These are phyloP conservation scores for Perca schrenkii DNA, from an alignment of 2,113 vertebrate species.

Conservation along the genomic window DNA sequence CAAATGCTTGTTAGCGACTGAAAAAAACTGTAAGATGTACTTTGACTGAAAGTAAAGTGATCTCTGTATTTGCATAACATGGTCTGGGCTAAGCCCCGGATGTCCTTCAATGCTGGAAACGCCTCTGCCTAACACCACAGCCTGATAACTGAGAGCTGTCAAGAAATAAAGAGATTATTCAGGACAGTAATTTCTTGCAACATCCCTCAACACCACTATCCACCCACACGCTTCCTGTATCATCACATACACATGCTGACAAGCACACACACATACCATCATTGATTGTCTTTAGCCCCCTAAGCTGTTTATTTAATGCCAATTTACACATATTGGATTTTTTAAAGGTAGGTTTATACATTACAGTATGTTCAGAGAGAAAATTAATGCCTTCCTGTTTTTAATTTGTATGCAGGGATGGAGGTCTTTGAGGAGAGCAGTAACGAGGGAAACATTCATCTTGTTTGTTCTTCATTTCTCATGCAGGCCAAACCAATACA, in stretches of 20 bases:
- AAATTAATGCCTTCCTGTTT: not conserved
- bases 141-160: constrained; percentile 13
- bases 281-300: not conserved
- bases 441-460: constrained; percentile 33
- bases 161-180: constrained; percentile 18
- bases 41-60: too few species aligned
- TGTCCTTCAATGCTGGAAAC: too few species aligned
- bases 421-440: constrained; percentile 5
- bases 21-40: too few species aligned
- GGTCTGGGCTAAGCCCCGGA: too few species aligned
- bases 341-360: not conserved
- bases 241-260: constrained; percentile 7
- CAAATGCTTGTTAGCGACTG: too few species aligned
- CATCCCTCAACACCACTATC: not conserved
- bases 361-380: not conserved
- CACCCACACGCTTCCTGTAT: not conserved
- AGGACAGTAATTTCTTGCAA: constrained; percentile 26
- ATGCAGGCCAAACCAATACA: constrained; percentile 15
- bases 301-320: not conserved
- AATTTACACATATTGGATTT: not conserved
- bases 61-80: too few species aligned
- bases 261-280: not conserved
- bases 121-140: not conserved
- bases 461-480: constrained; percentile 32
- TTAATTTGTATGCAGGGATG: constrained; percentile 21